A percentile compares a stretch with the other conserved stretches of the same genome.
Evolutionary conservation across 2,888 invertebrate genomes (phyloP).

Genomic region (Blera fallax): DNA sequence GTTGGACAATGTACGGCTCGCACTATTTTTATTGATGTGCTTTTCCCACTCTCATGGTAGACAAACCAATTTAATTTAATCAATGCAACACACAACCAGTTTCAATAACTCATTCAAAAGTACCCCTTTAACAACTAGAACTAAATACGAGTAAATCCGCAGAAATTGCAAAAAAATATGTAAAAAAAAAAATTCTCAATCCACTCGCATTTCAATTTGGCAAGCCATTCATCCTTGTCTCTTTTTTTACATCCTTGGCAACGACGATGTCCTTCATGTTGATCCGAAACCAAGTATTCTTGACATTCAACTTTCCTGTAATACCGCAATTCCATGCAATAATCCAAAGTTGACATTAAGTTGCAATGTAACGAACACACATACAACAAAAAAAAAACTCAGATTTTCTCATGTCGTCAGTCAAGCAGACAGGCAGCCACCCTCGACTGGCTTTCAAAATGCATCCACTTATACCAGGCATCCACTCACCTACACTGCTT

Average conservation of each 20-base stretch:
- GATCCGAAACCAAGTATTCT: constrained; percentile 30
- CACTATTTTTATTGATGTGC: too few species aligned
- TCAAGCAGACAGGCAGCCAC: constrained; percentile 4
- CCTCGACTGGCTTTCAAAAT: constrained; percentile 29
- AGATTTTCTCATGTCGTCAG: constrained; percentile 31
- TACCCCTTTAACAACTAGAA: too few species aligned
- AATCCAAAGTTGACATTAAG: neutral
- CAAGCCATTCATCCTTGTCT: neutral
- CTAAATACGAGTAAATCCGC: too few species aligned
- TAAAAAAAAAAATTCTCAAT: neutral
- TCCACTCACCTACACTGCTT: neutral
- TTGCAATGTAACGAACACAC: neutral
- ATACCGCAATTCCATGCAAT: constrained; percentile 1
- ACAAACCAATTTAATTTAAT: too few species aligned
- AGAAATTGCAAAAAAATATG: too few species aligned
- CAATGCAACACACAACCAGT: too few species aligned
- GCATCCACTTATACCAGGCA: constrained; percentile 29
- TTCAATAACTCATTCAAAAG: too few species aligned
- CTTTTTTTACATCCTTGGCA: neutral
- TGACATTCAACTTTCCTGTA: constrained; percentile 52
- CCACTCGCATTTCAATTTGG: neutral
- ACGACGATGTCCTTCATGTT: constrained; percentile 29
- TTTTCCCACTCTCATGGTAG: too few species aligned
- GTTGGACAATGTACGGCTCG: too few species aligned
- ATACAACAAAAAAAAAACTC: neutral